Conservation (phyloP, 1,140 invertebrate species). For the Drosophila asahinai region DNA sequence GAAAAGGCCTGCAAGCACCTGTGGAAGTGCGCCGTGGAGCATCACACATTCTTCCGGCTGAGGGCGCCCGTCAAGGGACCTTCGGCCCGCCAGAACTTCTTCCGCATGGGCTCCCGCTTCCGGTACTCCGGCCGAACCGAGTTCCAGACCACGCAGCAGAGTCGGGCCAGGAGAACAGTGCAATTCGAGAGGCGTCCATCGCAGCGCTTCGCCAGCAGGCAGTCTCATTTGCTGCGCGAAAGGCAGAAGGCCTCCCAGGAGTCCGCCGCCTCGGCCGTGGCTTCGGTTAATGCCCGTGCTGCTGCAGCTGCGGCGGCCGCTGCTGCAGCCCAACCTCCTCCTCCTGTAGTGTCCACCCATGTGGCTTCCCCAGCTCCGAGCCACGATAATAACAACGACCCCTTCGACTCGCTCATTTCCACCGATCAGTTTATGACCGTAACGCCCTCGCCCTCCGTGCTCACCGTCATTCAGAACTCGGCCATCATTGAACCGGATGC, state of each 20-base stretch:
- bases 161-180: conserved; percentile 94
- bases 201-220: conserved; percentile 96
- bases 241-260: conserved; percentile 87
- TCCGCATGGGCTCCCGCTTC: conserved; percentile 98
- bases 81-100: conserved; percentile 96
- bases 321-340: conserved; percentile 70
- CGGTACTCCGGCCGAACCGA: conserved; percentile 97
- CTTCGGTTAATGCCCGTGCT: conserved; percentile 70
- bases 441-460: conserved; percentile 80
- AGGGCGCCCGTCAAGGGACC: conserved; percentile 95
- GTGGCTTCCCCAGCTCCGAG: conserved; percentile 33
- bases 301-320: conserved; percentile 71
- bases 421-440: conserved; percentile 66
- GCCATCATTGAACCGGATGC: conserved; percentile 76
- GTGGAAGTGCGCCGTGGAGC: conserved; percentile 99
- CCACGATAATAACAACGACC: conserved; percentile 80
- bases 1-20: conserved; percentile 99
- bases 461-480: conserved; percentile 83
- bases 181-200: conserved; percentile 98
- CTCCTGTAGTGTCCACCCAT: conserved; percentile 29
- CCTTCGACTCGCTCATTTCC: conserved; percentile 74
- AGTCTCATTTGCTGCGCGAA: conserved; percentile 93
- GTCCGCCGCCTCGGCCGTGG: conserved; percentile 85
- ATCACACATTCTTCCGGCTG: conserved; percentile 99
- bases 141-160: conserved; percentile 97